Evolutionary conservation across 2,888 invertebrate species (phyloP), one percentile per base, ranked within the genome.

Genomic region (Diarsia dahlii): DNA sequence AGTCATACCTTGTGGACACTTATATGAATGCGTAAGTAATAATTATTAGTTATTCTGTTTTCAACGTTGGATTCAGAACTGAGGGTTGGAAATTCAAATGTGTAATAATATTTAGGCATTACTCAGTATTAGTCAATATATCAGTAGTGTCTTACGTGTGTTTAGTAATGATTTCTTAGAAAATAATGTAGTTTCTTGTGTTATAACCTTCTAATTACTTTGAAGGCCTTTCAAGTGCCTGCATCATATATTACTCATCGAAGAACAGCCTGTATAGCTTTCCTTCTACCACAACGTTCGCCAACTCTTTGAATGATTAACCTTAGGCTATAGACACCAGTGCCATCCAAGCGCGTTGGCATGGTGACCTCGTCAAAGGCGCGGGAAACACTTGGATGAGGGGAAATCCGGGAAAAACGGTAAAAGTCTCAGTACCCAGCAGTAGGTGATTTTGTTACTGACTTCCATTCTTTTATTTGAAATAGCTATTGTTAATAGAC

Each of bases 111-210:
- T 58, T 58, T 15, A 15, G 58, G 39, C 34, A 39, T n/a, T n/a
- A 12, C 12, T 62, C 20, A 9, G 48, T 9, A 4, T 60, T 34
- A n/a, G 54, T n/a, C 9, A n/a, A n/a, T 13, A 56, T n/a, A 63
- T 71, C 52, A 45, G 62, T 50, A 18, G 52, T 12, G 48, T 10
- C 67, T 79, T 79, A 50, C 48, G 20, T 71, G 62, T 12, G 18
- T 60, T 39, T 15, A 48, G 50, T 50, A 15, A 62, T 64, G 60
- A 23, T 34, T 76, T 4, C 52, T 67, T 52, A 15, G 5, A 13
- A 67, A n/a, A n/a, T n/a, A n/a, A 63, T 64, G 12, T 56, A 20
- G 39, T 62, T 50, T 50, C 10, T 1, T 45, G 39, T 13, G 5
- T 39, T 39, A 39, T 39, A 15, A 15, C 0, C 3, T 63, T 20